These are phyloP conservation scores for Harpagifer antarcticus DNA, from an alignment of 2,797 vertebrate genomes.

Conservation along the genomic window DNA sequence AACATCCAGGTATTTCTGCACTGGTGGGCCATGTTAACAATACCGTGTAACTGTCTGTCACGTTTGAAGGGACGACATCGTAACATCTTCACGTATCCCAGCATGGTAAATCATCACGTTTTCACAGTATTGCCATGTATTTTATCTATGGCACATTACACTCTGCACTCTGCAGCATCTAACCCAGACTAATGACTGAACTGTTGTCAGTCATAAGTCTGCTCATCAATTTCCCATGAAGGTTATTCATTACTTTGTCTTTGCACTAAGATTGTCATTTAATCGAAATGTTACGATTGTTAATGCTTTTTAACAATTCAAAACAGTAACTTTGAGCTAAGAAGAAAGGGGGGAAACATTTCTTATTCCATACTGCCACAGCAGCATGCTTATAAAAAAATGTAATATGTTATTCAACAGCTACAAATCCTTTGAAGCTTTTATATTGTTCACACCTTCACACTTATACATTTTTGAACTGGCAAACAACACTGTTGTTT, in stretches of 20 bases:
- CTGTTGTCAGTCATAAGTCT: background rate
- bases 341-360: too few relatives aligned
- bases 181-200: background rate
- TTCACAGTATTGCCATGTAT: too few relatives aligned
- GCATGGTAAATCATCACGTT: too few relatives aligned
- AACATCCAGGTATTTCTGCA: too few relatives aligned
- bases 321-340: background rate
- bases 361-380: background rate
- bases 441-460: constrained; percentile 8
- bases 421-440: background rate
- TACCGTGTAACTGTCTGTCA: too few relatives aligned
- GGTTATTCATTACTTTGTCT: background rate
- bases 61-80: too few relatives aligned
- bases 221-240: background rate
- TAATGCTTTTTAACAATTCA: background rate
- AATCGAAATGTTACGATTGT: background rate
- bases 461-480: background rate
- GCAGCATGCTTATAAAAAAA: background rate
- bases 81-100: too few relatives aligned
- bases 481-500: too few relatives aligned
- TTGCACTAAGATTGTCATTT: background rate
- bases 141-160: too few relatives aligned
- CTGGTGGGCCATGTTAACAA: too few relatives aligned
- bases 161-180: too few relatives aligned
- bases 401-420: background rate